These are phyloP conservation scores for Drosophila funebris DNA, from an alignment of 1,140 invertebrate species.

Conservation along the genomic window DNA sequence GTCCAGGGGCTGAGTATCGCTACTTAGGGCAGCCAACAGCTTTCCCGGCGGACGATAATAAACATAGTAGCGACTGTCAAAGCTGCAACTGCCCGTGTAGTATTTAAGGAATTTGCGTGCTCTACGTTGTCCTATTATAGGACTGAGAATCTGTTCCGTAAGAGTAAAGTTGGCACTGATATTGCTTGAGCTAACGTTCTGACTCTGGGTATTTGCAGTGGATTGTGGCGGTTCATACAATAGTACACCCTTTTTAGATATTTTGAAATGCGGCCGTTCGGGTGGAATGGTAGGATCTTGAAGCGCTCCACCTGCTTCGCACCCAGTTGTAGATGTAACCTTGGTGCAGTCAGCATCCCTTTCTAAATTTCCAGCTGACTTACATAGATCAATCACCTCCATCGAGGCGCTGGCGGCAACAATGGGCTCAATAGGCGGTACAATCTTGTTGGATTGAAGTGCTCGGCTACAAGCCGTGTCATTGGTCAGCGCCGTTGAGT, in stretches of 20 bases:
- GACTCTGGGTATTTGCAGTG: background rate
- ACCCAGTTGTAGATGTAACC: conserved; percentile 65
- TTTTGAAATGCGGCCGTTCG: conserved; percentile 13
- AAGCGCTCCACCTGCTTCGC: conserved; percentile 10
- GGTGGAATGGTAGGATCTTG: background rate
- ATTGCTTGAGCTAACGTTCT: conserved; percentile 8
- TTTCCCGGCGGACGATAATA: conserved; percentile 64
- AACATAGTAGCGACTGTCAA: conserved; percentile 58
- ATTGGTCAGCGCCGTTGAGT: conserved; percentile 57
- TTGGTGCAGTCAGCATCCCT: conserved; percentile 64
- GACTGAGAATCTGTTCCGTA: conserved; percentile 52
- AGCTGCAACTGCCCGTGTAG: conserved; percentile 57
- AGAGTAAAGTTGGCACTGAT: conserved; percentile 41
- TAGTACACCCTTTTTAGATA: conserved; percentile 59
- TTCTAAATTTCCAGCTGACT: background rate
- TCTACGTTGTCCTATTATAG: conserved; percentile 55
- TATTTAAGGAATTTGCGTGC: conserved; percentile 67
- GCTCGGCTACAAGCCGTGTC: conserved; percentile 28
- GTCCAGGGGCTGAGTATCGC: conserved; percentile 10
- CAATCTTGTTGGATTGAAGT: background rate
- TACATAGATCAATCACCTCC: background rate
- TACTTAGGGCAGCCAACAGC: conserved; percentile 15
- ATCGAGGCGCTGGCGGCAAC: too few species aligned
- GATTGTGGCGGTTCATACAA: conserved; percentile 46
- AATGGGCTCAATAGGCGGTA: background rate